These are phyloP conservation scores for Bibio marci DNA, from an alignment of 2,888 invertebrate species.

Conservation along the genomic window DNA sequence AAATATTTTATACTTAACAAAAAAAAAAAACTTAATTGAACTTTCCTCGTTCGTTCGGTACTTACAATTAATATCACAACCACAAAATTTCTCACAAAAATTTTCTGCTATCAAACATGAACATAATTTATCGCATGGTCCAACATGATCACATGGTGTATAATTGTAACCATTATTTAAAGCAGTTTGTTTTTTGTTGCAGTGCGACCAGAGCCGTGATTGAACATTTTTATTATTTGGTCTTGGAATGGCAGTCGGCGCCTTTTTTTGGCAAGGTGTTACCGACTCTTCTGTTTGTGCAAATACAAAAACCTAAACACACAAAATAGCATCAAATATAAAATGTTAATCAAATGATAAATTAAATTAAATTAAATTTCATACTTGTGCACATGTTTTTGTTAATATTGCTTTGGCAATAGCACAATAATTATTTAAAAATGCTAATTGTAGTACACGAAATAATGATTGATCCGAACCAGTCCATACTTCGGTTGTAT, in stretches of 20 bases:
- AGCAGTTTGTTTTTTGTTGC: conserved; percentile 78
- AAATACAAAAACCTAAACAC: conserved; percentile 65
- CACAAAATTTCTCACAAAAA: conserved; percentile 98
- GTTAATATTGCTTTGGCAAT: conserved; percentile 84
- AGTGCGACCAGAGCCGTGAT: conserved; percentile 90
- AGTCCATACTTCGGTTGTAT: conserved; percentile 53
- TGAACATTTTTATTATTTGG: conserved; percentile 93
- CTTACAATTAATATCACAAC: conserved; percentile 81
- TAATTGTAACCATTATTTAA: conserved; percentile 76
- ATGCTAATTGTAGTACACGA: conserved; percentile 76
- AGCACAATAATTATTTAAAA: conserved; percentile 85
- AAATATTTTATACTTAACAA: too few species aligned
- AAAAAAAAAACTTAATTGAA: too few species aligned
- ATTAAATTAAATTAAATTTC: conserved; percentile 24
- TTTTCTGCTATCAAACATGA: conserved; percentile 88
- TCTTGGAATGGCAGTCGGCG: conserved; percentile 57
- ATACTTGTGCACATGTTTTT: conserved; percentile 85
- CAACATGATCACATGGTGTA: conserved; percentile 91
- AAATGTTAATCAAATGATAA: not conserved
- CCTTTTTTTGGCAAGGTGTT: conserved; percentile 50
- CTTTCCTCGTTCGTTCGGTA: not conserved
- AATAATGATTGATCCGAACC: conserved; percentile 91
- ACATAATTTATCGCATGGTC: conserved; percentile 79
- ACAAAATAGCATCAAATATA: conserved; percentile 3
- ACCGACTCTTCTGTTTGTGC: conserved; percentile 68